Evolutionary conservation across 2,888 invertebrate species (phyloP).

Genomic region (Notodonta ziczac): DNA sequence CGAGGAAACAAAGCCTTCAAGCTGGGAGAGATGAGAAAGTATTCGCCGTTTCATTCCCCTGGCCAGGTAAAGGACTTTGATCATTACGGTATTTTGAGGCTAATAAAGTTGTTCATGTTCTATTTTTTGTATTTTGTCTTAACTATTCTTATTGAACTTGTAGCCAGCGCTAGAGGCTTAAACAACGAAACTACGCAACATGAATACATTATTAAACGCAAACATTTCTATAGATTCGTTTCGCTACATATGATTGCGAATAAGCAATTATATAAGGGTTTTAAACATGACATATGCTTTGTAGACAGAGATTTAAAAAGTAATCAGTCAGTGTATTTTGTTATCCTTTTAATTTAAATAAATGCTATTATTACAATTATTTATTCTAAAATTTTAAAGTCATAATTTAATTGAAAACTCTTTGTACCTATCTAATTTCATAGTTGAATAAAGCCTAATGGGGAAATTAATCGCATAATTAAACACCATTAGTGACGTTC

Average conservation of each 20-base stretch:
- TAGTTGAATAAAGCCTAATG: conserved; percentile 1
- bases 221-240: too few species aligned
- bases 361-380: too few species aligned
- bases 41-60: conserved; percentile 68
- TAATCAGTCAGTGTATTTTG: too few species aligned
- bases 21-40: conserved; percentile 52
- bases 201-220: too few species aligned
- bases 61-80: conserved; percentile 60
- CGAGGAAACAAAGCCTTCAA: conserved; percentile 50
- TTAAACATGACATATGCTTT: too few species aligned
- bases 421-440: not conserved
- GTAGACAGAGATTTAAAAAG: too few species aligned
- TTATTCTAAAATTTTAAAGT: too few species aligned
- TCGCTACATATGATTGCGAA: too few species aligned
- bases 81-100: conserved; percentile 25
- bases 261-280: too few species aligned
- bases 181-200: too few species aligned
- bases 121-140: conserved; percentile 21
- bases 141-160: not conserved
- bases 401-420: too few species aligned
- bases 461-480: not conserved
- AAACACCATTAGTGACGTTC: not conserved
- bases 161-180: not conserved
- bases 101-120: conserved; percentile 29
- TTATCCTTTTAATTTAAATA: too few species aligned